These are phyloP conservation scores for Mayetiola destructor DNA, from an alignment of 2,888 invertebrate species.

Conservation along the genomic window DNA sequence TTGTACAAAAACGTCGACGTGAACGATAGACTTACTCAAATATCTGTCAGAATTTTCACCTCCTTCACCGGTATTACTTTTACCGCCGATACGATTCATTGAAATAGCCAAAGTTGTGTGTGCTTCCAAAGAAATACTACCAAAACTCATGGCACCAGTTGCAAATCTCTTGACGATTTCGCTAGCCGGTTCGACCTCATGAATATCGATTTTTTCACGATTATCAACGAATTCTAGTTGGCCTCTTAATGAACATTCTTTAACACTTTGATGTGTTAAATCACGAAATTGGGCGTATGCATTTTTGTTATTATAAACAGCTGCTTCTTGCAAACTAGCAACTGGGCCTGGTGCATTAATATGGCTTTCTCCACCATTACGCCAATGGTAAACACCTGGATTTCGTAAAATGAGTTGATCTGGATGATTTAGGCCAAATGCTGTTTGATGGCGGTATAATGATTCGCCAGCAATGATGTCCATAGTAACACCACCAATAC, in stretches of 20 bases:
- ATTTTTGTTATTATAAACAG: constrained; percentile 57
- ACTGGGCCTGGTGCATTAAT: constrained; percentile 86
- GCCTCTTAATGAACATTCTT: constrained; percentile 79
- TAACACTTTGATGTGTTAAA: constrained; percentile 72
- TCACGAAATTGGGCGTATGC: constrained; percentile 79
- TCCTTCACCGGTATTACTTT: constrained; percentile 98
- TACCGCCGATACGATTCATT: constrained; percentile 94
- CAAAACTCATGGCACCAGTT: constrained; percentile 88
- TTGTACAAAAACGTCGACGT: constrained; percentile 1
- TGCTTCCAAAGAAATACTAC: constrained; percentile 91
- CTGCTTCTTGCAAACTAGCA: constrained; percentile 67
- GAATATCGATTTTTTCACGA: constrained; percentile 64
- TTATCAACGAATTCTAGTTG: constrained; percentile 74
- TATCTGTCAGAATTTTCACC: constrained; percentile 74
- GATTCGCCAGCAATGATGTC: constrained; percentile 77
- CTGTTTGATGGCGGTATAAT: constrained; percentile 62
- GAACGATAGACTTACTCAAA: constrained; percentile 36
- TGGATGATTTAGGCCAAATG: constrained; percentile 45
- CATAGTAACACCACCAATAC: constrained; percentile 78
- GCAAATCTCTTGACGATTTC: constrained; percentile 74
- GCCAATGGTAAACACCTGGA: constrained; percentile 93
- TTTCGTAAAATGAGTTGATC: constrained; percentile 58
- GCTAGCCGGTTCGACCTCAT: constrained; percentile 82
- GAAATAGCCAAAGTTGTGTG: constrained; percentile 90
- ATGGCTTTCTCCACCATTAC: constrained; percentile 93